phyloP scores from a whole-genome alignment of 2,113 vertebrate species.

The Colistium nudipinnis region DNA sequence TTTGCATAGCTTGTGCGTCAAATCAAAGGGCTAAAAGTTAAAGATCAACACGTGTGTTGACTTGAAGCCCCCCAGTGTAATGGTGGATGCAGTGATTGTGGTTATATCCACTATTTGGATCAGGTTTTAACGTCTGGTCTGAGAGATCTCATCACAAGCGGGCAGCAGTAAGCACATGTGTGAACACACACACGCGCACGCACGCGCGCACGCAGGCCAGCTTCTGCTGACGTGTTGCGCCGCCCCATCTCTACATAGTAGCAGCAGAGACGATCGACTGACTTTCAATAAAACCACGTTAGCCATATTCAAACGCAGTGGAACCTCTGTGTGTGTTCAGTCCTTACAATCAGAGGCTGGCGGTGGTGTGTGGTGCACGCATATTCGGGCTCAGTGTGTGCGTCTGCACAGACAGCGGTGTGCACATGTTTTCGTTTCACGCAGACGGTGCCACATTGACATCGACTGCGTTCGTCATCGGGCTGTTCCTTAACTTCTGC shows the following conservation, averaged over 20 bases:
- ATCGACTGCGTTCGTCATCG: conserved; percentile 39
- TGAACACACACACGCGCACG: conserved; percentile 7
- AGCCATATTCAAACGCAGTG: neutral
- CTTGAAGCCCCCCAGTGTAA: neutral
- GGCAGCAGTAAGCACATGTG: too few species aligned
- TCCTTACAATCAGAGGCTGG: neutral
- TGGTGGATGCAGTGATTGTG: neutral
- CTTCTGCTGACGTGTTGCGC: conserved; percentile 91
- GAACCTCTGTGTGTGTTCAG: neutral
- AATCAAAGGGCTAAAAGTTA: too few species aligned
- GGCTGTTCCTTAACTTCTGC: neutral
- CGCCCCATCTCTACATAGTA: conserved; percentile 48
- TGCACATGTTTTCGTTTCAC: conserved; percentile 9
- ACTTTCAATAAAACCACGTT: neutral
- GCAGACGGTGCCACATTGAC: conserved; percentile 68
- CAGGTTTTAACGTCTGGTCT: too few species aligned
- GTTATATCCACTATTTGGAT: too few species aligned
- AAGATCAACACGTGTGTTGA: neutral
- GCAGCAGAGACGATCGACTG: neutral
- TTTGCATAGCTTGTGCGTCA: too few species aligned
- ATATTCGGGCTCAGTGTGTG: neutral
- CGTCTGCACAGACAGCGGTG: neutral
- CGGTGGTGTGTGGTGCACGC: too few species aligned
- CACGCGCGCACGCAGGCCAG: conserved; percentile 5
- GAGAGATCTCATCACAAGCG: too few species aligned